A percentile compares a stretch with the other conserved stretches of the same genome.
Conservation (phyloP, 92 coral and sea anemone genomes). For the Pocillopora grandis region DNA sequence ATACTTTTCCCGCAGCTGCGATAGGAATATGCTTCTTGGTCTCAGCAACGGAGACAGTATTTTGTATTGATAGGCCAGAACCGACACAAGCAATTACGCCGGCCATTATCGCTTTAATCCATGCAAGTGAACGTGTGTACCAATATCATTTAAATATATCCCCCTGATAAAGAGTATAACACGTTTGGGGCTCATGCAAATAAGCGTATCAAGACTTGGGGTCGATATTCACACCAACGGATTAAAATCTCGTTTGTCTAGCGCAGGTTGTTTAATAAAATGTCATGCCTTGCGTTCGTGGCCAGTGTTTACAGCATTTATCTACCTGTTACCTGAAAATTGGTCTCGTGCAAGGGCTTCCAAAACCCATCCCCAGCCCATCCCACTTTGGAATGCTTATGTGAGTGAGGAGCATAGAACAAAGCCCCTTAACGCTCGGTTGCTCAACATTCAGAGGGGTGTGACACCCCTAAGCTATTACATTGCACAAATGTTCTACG, state of each 20-base stretch:
- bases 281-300: constrained; percentile 7
- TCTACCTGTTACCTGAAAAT: constrained; percentile 26
- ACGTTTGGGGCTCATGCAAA: constrained; percentile 54
- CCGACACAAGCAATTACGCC: constrained; percentile 83
- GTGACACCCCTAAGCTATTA: constrained; percentile 15
- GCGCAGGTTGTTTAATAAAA: constrained; percentile 9
- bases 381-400: constrained; percentile 55
- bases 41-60: constrained; percentile 89
- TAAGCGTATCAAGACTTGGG: constrained; percentile 40
- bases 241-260: constrained; percentile 33
- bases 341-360: background rate
- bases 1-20: constrained; percentile 90
- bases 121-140: constrained; percentile 56
- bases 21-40: constrained; percentile 57
- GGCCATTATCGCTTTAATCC: constrained; percentile 68
- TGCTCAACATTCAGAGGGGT: constrained; percentile 17
- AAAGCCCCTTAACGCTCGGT: constrained; percentile 9
- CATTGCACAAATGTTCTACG: constrained; percentile 54
- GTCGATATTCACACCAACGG: constrained; percentile 43
- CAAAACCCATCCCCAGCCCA: constrained; percentile 33
- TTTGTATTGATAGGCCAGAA: constrained; percentile 68
- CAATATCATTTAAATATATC: constrained; percentile 49
- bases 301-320: background rate
- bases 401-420: constrained; percentile 21
- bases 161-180: constrained; percentile 43